phyloP scores from a whole-genome alignment of 1,140 invertebrate species.

The Calliopsis andreniformis region DNA sequence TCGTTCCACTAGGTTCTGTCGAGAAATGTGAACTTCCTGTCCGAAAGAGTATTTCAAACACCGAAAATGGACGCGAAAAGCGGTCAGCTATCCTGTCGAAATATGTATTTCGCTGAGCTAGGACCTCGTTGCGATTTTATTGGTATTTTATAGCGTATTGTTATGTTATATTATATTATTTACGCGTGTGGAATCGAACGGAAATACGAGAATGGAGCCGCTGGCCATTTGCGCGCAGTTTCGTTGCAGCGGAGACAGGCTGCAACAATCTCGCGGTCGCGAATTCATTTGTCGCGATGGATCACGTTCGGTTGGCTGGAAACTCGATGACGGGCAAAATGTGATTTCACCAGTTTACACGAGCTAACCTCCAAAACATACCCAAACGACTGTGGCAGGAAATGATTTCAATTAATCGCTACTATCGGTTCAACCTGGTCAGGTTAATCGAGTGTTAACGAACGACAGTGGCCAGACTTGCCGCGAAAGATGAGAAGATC shows the following conservation, averaged over 20 bases:
- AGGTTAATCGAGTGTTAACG: no score
- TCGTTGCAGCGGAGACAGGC: neutral
- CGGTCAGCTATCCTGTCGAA: no score
- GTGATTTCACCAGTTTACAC: conserved; percentile 5
- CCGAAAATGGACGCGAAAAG: no score
- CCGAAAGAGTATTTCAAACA: no score
- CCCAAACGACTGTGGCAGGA: neutral
- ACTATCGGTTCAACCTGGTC: neutral
- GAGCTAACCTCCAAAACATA: conserved; percentile 2
- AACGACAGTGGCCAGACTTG: neutral
- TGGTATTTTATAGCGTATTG: neutral
- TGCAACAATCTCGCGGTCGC: conserved; percentile 1
- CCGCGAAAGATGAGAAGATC: neutral
- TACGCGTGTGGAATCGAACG: neutral
- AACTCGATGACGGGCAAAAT: conserved; percentile 25
- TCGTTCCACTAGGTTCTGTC: no score
- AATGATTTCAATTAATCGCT: neutral
- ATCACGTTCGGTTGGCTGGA: neutral
- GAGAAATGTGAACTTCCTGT: no score
- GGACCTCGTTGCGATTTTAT: neutral
- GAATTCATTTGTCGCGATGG: conserved; percentile 16
- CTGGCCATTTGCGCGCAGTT: neutral
- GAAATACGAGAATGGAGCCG: conserved; percentile 12
- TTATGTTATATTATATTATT: neutral
- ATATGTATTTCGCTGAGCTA: neutral